Percentiles rank a stretch among this genome's conserved stretches.
Conservation (phyloP, 2,113 vertebrate species). For the Tupaia tana region DNA sequence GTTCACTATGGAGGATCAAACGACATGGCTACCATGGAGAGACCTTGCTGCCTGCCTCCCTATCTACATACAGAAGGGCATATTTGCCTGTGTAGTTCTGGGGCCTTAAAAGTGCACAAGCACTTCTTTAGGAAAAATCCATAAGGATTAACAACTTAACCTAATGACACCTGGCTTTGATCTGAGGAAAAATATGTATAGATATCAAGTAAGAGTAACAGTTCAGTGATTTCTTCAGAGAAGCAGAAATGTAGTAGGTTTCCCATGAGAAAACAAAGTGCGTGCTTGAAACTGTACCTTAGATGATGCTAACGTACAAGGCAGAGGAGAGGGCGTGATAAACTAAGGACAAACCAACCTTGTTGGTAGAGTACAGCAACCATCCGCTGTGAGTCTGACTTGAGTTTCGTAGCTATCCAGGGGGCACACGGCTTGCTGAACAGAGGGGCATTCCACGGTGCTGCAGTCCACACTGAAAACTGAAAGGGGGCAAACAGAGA, state of each 20-base stretch:
- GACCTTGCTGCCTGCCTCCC: not conserved
- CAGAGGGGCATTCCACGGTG: conserved; percentile 93
- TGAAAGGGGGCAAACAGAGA: conserved; percentile 81
- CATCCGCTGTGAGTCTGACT: conserved; percentile 93
- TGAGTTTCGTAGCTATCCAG: conserved; percentile 94
- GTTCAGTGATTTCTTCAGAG: conserved; percentile 41
- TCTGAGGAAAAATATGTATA: conserved; percentile 4
- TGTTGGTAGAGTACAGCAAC: conserved; percentile 94
- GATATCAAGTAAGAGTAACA: not conserved
- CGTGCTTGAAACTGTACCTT: not conserved
- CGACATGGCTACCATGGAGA: not conserved
- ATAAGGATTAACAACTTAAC: conserved; percentile 20
- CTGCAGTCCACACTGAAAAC: conserved; percentile 95
- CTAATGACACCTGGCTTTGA: conserved; percentile 53
- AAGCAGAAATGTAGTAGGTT: not conserved
- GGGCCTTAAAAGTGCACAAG: not conserved
- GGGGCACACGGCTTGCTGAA: conserved; percentile 92
- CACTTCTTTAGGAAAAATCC: not conserved
- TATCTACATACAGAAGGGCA: not conserved
- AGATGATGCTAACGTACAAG: not conserved
- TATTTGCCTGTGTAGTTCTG: not conserved
- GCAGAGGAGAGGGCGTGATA: not conserved
- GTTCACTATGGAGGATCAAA: not conserved
- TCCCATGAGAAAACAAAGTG: conserved; percentile 37
- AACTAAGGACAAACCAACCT: conserved; percentile 86